phyloP scores from a whole-genome alignment of 2,797 vertebrate species.

The Squalus acanthias region DNA sequence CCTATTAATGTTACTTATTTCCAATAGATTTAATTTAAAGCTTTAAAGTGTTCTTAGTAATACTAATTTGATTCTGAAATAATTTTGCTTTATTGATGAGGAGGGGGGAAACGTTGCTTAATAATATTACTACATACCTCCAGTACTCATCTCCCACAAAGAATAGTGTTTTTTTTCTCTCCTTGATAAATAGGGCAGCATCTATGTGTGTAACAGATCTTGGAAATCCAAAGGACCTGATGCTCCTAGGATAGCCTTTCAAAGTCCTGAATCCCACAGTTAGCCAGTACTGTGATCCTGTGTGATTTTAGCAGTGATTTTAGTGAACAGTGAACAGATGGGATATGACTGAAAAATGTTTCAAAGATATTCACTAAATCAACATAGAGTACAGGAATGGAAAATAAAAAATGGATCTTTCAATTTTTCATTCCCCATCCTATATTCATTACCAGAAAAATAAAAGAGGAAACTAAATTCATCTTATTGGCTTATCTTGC shows the following conservation, averaged over 20 bases:
- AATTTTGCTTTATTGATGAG: not conserved
- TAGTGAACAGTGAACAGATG: not conserved
- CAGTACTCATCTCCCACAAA: constrained; percentile 23
- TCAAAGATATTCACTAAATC: not conserved
- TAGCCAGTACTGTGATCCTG: constrained; percentile 13
- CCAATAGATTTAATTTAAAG: not conserved
- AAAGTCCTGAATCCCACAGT: not conserved
- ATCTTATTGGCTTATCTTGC: not conserved
- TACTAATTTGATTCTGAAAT: not conserved
- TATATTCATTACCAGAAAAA: not conserved
- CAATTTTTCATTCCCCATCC: not conserved
- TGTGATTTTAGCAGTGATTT: not conserved
- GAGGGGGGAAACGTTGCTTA: no score
- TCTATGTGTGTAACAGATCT: constrained; percentile 12
- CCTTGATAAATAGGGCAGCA: not conserved
- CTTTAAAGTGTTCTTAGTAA: not conserved
- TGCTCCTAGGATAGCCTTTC: not conserved
- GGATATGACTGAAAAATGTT: not conserved
- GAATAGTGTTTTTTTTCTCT: not conserved
- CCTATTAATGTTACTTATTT: not conserved
- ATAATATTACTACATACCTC: constrained; percentile 25
- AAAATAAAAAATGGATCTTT: not conserved
- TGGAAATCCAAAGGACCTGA: not conserved
- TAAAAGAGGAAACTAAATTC: not conserved
- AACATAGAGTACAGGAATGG: not conserved